Evolutionary conservation across 2,113 vertebrate genomes (phyloP), one percentile per base, ranked within the genome.

Genomic region (Thalassarche chlororhynchos): DNA sequence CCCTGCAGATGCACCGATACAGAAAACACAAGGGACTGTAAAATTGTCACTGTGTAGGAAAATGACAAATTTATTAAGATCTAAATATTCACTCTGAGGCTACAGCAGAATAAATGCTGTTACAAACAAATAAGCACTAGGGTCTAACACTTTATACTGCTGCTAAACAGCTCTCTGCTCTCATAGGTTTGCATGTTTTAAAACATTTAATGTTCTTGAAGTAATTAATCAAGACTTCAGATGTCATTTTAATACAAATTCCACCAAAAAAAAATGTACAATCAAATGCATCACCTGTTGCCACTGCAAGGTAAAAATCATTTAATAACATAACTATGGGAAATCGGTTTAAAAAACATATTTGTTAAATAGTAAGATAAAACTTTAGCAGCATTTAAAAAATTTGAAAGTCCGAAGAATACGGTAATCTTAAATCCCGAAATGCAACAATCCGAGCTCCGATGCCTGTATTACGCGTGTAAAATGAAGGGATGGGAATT

Each of bases 161-260:
- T 91, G 77, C 76, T 87, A 25, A 79, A 54, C 84, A 80, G 89
- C 77, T 66, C 64, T 84, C 16, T 32, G 89, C 70, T 66, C 66
- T 92, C 60, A 29, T 4, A 36, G 40, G 55, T 65, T 51, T 40
- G 82, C 58, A 17, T 3, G 24, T 34, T 88, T 81, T 58, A 49
- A 93, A 75, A 72, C 47, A 84, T 51, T 87, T 49, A 34, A 60
- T 69, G 69, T n/a, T 55, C 51, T 38, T 74, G 64, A 96, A 75
- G 61, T 47, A 90, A 77, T 44, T 78, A 69, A 85, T 58, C 52
- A 58, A 78, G 83, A 84, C 40, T 81, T 93, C 65, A 71, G 92
- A 87, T 78, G 76, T 40, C 46, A 65, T 71, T 79, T 75, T 77
- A 82, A 92, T 95, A 93, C 47, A 95, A 83, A 90, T 79, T 87